Base-by-base conservation (phyloP, 2,113 vertebrate genomes). In the Amphiprion ocellaris region DNA sequence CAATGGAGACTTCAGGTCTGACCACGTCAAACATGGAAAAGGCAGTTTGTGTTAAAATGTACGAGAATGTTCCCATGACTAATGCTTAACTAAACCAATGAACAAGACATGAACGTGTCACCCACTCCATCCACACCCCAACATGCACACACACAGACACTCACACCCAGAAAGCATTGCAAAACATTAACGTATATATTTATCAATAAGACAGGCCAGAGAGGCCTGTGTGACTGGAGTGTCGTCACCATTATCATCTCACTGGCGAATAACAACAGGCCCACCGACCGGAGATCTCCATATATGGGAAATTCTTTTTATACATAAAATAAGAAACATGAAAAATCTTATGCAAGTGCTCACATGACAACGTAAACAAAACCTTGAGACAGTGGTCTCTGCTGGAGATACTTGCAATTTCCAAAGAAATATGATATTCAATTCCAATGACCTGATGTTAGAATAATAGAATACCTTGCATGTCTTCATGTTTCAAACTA, bases 101-200 rank as follows among this genome's bases (percentile, higher is more conserved):
- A 77, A 75, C 50, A 82, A 63, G 83, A 83, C 58, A 74, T 74
- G 24, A 79, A 69, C 5, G 2, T 23, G 46, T 82, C 74, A 72
- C 63, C 61, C 75, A 63, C 65, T 39, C 46, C 28, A 30, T 52
- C 64, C 81, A 49, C 61, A 73, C 33, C 44, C 17, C 17, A 19
- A 58, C n/a, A 26, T 21, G 46, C 55, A 44, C 54, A 71, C 30
- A 24, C 55, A 8, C 11, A 26, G 33, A 7, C 52, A 46, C 44
- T 24, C 58, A 66, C 74, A 81, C 33, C 16, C 55, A 74, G 24
- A 81, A 82, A 88, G 55, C 52, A 84, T 67, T 79, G 74, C 71
- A 78, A 73, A 84, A 77, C 49, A 49, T 77, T 89, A 90, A 87
- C 72, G 83, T 44, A 64, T 49, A 79, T 79, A 79, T 79, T 37